Evolutionary conservation across 2,113 vertebrate genomes (phyloP).

Genomic region (Seriola quinqueradiata): DNA sequence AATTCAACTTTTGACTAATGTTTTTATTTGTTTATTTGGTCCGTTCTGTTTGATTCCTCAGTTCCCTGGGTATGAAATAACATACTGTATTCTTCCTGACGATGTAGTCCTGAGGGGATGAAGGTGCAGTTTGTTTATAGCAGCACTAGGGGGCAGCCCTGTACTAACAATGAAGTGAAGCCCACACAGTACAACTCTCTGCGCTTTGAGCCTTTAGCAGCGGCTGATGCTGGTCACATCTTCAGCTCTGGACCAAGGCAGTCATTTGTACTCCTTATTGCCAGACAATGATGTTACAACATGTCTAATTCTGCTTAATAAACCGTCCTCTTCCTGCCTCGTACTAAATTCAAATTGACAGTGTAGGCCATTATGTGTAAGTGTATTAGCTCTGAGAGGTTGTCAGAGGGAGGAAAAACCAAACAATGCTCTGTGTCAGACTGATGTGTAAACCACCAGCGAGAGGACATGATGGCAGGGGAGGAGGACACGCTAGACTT

Average conservation of each 20-base stretch:
- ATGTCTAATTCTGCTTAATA: conserved; percentile 1
- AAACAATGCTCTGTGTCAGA: conserved; percentile 13
- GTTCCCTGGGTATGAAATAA: background rate
- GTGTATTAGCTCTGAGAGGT: conserved; percentile 25
- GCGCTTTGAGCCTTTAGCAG: background rate
- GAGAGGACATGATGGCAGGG: conserved; percentile 11
- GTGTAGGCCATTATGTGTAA: conserved; percentile 25
- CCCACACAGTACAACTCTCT: background rate
- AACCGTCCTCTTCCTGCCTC: background rate
- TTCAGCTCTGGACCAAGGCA: conserved; percentile 24
- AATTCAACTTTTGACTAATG: background rate
- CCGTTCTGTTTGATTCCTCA: background rate
- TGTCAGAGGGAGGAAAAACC: background rate
- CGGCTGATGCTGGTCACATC: conserved; percentile 51
- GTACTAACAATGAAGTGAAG: background rate
- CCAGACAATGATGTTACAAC: conserved; percentile 22
- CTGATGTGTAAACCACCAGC: conserved; percentile 27
- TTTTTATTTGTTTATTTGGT: background rate
- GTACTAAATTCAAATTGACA: conserved; percentile 18
- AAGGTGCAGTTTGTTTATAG: background rate
- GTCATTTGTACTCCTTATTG: conserved; percentile 13
- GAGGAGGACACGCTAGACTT: background rate
- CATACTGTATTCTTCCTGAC: background rate
- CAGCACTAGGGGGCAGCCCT: conserved; percentile 72
- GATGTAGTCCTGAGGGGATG: too few species aligned